Base-by-base conservation (phyloP, 2,797 vertebrate species). In the Fistularia commersonii region DNA sequence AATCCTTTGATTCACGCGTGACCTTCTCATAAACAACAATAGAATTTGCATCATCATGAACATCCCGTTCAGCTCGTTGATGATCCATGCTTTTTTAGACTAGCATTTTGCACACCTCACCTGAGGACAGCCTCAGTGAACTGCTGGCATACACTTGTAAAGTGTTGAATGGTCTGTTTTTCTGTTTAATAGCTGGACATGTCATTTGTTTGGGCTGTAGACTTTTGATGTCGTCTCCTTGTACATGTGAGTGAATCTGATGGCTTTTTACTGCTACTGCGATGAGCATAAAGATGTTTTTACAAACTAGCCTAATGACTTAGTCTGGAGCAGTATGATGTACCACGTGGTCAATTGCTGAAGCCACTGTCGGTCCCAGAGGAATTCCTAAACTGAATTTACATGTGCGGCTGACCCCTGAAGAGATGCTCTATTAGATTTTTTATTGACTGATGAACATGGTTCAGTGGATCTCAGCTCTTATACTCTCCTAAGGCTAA, bases 391-490 rank as follows among this genome's bases (percentile, higher is more conserved):
- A 88, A 85, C 80, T 79, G 77, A 66, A 84, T 89, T 84, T 86
- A 71, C 80, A 79, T 76, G 72, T 57, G 60, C 76, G 79, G 50
- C 64, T 45, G 71, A 70, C 60, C 83, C 84, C 83, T 7, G 13
- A 72, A 78, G 85, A 84, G 78, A 84, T 64, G 69, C 78, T 80
- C 64, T 88, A 91, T 91, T 90, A 83, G 82, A 90, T 91, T 89
- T 80, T 75, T 81, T 85, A 74, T 88, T 90, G 89, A 89, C 86
- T 77, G 80, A 89, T 86, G 87, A 88, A 81, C 85, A 75, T 61
- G 79, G 68, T 77, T 77, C 76, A 67, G 79, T 79, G 82, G 66
- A 80, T 85, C 81, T 79, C 62, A 67, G 83, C 77, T 79, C 74
- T 66, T 84, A 77, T 82, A 69, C 77, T 82, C 81, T 77, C 80